A percentile compares a stretch with the other conserved stretches of the same genome.
Conservation (phyloP, 2,113 vertebrate species). For the Thamnophis sirtalis region DNA sequence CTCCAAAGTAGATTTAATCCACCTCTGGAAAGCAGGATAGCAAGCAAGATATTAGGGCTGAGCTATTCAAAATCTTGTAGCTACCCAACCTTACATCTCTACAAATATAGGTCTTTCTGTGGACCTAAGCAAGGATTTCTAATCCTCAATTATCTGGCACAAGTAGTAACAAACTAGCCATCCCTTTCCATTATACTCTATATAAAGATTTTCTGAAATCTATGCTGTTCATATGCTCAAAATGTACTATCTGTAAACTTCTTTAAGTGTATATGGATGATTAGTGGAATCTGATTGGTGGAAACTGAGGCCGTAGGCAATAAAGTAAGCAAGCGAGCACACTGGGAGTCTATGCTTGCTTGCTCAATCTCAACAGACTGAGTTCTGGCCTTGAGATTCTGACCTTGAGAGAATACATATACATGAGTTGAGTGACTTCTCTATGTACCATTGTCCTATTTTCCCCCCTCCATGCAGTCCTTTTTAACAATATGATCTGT, state of each 20-base stretch:
- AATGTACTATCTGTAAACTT: not conserved
- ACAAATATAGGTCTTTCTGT: not conserved
- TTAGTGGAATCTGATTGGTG: not conserved
- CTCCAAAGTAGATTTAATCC: not conserved
- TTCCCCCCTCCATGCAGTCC: not conserved
- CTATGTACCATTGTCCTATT: not conserved
- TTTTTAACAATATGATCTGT: not conserved
- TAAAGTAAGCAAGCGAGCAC: not conserved
- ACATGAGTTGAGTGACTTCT: not conserved
- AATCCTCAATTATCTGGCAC: not conserved
- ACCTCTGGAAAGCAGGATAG: not conserved
- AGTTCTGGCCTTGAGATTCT: not conserved
- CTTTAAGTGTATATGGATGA: not conserved
- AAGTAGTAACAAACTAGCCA: not conserved
- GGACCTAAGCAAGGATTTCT: not conserved
- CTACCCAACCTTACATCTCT: not conserved
- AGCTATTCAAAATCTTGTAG: not conserved
- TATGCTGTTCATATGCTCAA: not conserved
- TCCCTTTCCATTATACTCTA: not conserved
- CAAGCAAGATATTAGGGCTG: not conserved
- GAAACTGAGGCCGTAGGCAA: not conserved
- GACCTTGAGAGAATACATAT: not conserved
- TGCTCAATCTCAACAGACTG: not conserved
- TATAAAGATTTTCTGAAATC: not conserved
- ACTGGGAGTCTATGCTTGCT: not conserved